These are phyloP conservation scores for Urocitellus parryii DNA, from an alignment of 2,113 vertebrate genomes.

Conservation along the genomic window DNA sequence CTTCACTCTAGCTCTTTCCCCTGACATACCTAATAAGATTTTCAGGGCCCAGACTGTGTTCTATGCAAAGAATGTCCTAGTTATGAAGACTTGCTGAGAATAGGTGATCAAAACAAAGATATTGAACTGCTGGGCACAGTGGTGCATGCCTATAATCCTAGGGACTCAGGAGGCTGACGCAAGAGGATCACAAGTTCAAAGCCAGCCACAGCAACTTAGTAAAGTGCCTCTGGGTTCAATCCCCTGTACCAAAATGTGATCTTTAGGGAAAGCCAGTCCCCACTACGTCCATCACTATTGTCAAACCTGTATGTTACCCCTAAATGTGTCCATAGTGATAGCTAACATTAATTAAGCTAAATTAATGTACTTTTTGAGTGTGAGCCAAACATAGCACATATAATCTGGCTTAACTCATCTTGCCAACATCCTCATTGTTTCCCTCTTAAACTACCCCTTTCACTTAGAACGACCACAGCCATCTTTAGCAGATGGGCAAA, in stretches of 20 bases:
- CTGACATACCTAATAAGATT: background rate
- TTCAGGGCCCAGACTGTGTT: background rate
- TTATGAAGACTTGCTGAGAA: background rate
- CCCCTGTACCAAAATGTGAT: background rate
- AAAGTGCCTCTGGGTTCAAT: too few species aligned
- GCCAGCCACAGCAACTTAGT: too few species aligned
- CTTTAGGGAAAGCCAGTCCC: background rate
- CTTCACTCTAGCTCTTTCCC: background rate
- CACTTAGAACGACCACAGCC: background rate
- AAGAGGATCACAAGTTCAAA: too few species aligned
- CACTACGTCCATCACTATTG: background rate
- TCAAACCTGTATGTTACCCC: background rate
- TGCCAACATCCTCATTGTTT: background rate
- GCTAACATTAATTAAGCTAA: background rate
- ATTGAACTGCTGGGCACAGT: background rate
- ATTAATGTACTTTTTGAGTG: background rate
- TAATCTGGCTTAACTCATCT: background rate
- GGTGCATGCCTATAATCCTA: too few species aligned
- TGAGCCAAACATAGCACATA: background rate
- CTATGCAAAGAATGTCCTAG: background rate
- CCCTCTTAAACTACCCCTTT: background rate
- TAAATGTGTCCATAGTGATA: background rate
- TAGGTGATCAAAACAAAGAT: constrained; percentile 18
- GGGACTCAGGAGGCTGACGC: too few species aligned
- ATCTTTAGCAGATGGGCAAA: background rate